Percentiles rank a stretch among this genome's conserved stretches.
These are phyloP conservation scores for Xyrauchen texanus DNA, from an alignment of 2,113 vertebrate species.

Conservation along the genomic window DNA sequence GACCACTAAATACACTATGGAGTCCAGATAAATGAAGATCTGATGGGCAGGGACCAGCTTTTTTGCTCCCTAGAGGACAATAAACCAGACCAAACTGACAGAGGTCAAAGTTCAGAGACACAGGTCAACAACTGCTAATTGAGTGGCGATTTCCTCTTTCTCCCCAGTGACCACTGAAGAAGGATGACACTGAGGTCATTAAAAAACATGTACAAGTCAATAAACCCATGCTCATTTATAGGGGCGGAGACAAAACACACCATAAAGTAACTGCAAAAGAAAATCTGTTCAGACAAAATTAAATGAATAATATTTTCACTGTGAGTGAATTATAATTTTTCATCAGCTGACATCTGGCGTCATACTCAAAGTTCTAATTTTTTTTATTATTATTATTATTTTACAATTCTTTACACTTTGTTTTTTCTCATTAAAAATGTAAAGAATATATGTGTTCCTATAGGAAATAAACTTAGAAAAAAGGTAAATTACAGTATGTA, in stretches of 20 bases:
- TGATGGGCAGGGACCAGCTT: conserved; percentile 32
- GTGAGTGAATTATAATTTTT: too few species aligned
- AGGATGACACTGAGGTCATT: neutral
- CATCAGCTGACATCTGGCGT: too few species aligned
- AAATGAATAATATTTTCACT: too few species aligned
- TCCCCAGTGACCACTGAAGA: conserved; percentile 37
- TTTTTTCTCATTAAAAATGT: too few species aligned
- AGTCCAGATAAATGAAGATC: neutral
- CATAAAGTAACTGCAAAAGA: neutral
- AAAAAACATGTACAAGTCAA: neutral
- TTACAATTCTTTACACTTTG: too few species aligned
- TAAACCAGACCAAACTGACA: conserved; percentile 38
- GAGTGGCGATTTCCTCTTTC: conserved; percentile 38
- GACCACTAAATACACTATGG: conserved; percentile 43
- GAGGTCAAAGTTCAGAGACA: conserved; percentile 45
- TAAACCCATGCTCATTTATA: conserved; percentile 20
- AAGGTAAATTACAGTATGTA: too few species aligned
- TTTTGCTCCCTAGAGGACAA: conserved; percentile 46
- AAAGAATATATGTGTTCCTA: too few species aligned
- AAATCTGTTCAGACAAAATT: neutral
- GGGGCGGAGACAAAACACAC: neutral
- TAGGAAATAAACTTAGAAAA: too few species aligned
- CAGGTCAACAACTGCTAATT: conserved; percentile 54
- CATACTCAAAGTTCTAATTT: too few species aligned
- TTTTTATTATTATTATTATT: too few species aligned